Base-by-base conservation (phyloP, 2,888 invertebrate species). In the Campopleginae sp. region DNA sequence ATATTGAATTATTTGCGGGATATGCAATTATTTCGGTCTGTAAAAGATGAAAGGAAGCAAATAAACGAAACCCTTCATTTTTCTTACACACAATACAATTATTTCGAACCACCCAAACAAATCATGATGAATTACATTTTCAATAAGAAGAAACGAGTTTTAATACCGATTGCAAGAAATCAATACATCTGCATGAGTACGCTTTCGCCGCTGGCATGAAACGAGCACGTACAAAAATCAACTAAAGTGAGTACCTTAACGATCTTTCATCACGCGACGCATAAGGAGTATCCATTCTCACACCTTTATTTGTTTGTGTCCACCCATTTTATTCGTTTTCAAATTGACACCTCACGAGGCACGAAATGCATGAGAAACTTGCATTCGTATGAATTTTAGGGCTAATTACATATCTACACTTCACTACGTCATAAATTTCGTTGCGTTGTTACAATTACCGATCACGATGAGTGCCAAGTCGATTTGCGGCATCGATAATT, bases 221-320 rank as follows among this genome's bases (percentile, higher is more conserved):
- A 86, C 82, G 82, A 80, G 86, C 71, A 71, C 71, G 78, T 80
- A 77, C 80, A 80, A 83, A 80, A 68, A 63, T 85, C 83, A 87
- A 88, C 88, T 46, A 12, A 23, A 66, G 58, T 61, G 85, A 82
- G 68, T 72, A 83, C 83, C 91, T 91, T 92, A 92, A 92, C 91
- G 92, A 92, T 89, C 89, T 83, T 87, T 88, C 82, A 90, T 91
- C 92, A 92, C 92, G 92, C 92, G 90, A 92, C 91, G 92, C 91
- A 91, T 91, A 92, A 91, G 91, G 89, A 91, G 58, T 68, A 83
- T 90, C 87, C 88, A 83, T 77, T 80, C 80, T 74, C 68, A 71
- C 48, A 75, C 33, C 66, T 58, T 23, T 46, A 33, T 66, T 8
- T n/a, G 27, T 51, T 74, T 82, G 74, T 78, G 74, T 75, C 76